phyloP scores from a whole-genome alignment of 2,113 vertebrate species.

The Pseudorasbora parva region DNA sequence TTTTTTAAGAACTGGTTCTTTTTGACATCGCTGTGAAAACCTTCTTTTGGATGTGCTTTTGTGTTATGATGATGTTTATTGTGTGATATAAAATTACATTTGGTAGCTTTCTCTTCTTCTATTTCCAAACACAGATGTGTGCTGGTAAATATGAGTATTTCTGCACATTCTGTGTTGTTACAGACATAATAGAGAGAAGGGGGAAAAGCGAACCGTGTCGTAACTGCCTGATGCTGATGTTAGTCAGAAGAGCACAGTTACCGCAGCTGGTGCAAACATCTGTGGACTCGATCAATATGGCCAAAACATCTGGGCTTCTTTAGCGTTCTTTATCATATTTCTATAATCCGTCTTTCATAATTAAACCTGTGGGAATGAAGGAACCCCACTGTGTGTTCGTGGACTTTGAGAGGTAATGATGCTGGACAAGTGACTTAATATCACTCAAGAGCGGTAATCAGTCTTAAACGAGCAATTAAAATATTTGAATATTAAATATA shows the following conservation, averaged over 20 bases:
- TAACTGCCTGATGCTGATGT: constrained; percentile 53
- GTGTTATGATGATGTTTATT: too few species aligned
- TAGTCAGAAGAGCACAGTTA: constrained; percentile 48
- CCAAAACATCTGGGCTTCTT: constrained; percentile 57
- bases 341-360: constrained; percentile 59
- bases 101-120: constrained; percentile 8
- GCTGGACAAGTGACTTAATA: constrained; percentile 22
- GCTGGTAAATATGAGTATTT: constrained; percentile 12
- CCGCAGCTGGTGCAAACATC: constrained; percentile 58
- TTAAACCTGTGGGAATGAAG: constrained; percentile 62
- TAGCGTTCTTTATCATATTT: constrained; percentile 53
- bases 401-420: constrained; percentile 51
- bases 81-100: not conserved
- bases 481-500: not conserved
- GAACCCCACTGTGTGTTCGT: constrained; percentile 44
- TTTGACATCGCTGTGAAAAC: too few species aligned
- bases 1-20: too few species aligned
- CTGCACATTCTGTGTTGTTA: constrained; percentile 36
- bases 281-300: constrained; percentile 56
- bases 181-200: constrained; percentile 50
- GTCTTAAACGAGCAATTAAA: not conserved
- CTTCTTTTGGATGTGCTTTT: not conserved
- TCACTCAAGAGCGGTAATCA: constrained; percentile 2
- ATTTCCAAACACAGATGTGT: not conserved
- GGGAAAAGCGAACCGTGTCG: constrained; percentile 20